Conservation (phyloP, 2,113 vertebrate genomes). For the Misgurnus anguillicaudatus region DNA sequence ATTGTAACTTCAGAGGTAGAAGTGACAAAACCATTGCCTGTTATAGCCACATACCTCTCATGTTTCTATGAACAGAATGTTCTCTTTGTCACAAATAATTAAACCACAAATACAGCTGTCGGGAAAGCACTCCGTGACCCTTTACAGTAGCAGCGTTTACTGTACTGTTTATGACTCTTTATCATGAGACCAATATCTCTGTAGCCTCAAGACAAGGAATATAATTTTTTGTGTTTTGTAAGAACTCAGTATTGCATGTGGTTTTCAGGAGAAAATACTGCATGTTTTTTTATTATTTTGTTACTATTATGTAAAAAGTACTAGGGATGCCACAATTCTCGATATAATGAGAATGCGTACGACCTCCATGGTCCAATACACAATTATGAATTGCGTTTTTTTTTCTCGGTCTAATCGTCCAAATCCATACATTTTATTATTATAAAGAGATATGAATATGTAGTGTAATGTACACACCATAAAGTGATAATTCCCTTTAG, state of each 20-base stretch:
- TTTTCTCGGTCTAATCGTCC: no score
- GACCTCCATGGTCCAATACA: no score
- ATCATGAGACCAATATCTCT: background rate
- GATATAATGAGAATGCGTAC: no score
- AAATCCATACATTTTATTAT: no score
- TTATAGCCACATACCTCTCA: conserved; percentile 31
- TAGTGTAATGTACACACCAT: no score
- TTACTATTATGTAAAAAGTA: no score
- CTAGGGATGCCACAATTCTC: no score
- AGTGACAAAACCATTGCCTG: conserved; percentile 8
- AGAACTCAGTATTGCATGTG: background rate
- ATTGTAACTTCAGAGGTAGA: background rate
- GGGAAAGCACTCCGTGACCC: background rate
- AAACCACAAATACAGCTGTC: conserved; percentile 22
- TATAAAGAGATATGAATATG: no score
- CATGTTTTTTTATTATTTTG: no score
- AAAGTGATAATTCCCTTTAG: no score
- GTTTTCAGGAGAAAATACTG: no score
- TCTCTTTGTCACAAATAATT: conserved; percentile 37
- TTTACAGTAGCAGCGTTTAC: background rate
- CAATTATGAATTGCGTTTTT: no score
- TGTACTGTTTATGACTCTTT: background rate
- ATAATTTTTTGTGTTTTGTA: background rate
- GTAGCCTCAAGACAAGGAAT: background rate
- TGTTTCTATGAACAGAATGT: conserved; percentile 54